These are phyloP conservation scores for Drosophila heteroneura DNA, from an alignment of 2,888 invertebrate species.

Conservation along the genomic window DNA sequence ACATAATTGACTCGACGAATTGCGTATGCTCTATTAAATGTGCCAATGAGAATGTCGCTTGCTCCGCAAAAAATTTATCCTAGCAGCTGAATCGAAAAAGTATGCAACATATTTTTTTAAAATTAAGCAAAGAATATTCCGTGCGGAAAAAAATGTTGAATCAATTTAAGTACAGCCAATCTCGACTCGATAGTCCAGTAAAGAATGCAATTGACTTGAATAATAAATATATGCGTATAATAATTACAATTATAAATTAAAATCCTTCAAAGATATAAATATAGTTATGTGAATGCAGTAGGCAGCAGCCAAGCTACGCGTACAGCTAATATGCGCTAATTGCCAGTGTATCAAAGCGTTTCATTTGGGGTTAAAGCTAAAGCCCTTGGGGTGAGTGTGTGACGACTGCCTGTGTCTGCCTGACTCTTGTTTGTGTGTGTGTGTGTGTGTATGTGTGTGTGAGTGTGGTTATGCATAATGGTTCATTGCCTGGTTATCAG, in stretches of 20 bases:
- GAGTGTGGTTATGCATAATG: constrained; percentile 69
- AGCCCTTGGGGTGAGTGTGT: constrained; percentile 48
- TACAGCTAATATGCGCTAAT: constrained; percentile 29
- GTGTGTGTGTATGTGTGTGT: constrained; percentile 4
- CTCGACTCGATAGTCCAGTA: not conserved
- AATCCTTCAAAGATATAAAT: not conserved
- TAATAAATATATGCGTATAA: not conserved
- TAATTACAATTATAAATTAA: not conserved
- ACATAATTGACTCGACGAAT: constrained; percentile 13
- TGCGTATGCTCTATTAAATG: constrained; percentile 20
- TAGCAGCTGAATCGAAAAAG: not conserved
- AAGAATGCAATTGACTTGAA: not conserved
- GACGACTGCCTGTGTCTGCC: constrained; percentile 45
- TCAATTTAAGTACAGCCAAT: not conserved
- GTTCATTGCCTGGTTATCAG: constrained; percentile 64
- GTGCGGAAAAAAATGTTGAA: not conserved
- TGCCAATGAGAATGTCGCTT: not conserved
- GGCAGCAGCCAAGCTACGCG: constrained; percentile 13
- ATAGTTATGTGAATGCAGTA: not conserved
- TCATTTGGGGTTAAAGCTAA: constrained; percentile 49
- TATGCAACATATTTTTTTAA: not conserved
- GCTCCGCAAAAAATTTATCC: too few relatives aligned
- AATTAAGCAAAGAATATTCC: not conserved
- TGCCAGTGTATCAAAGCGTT: constrained; percentile 26
- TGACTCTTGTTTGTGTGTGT: constrained; percentile 7